A percentile compares a stretch with the other conserved stretches of the same genome.
These are phyloP conservation scores for Zootoca vivipara DNA, from an alignment of 2,113 vertebrate genomes.

Conservation along the genomic window DNA sequence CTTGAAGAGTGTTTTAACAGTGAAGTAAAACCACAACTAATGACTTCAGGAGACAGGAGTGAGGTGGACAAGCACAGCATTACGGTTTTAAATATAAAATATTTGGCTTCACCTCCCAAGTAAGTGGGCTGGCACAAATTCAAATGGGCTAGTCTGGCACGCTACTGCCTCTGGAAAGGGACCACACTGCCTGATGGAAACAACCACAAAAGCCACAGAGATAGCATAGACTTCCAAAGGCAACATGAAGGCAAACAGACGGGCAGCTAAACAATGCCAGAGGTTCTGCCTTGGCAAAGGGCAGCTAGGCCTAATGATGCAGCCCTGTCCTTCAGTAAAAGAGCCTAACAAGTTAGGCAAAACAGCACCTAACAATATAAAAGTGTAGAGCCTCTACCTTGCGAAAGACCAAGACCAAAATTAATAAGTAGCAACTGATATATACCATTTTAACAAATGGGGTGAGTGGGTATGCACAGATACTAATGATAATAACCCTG, in stretches of 20 bases:
- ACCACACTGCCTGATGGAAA: slow-evolving; percentile 86
- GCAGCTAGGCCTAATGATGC: slow-evolving; percentile 40
- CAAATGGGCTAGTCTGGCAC: slow-evolving; percentile 81
- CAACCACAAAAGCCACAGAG: slow-evolving; percentile 80
- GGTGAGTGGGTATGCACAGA: background rate
- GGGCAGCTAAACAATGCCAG: slow-evolving; percentile 70
- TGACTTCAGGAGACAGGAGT: slow-evolving; percentile 82
- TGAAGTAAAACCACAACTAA: slow-evolving; percentile 84
- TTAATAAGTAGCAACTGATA: slow-evolving; percentile 9
- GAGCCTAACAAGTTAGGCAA: background rate
- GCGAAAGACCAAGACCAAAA: background rate
- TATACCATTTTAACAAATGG: background rate
- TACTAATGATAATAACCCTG: too few species aligned
- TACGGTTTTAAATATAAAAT: slow-evolving; percentile 80
- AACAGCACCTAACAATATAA: background rate
- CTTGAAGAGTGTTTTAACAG: slow-evolving; percentile 78
- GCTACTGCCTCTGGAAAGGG: slow-evolving; percentile 74
- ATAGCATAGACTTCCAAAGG: slow-evolving; percentile 78
- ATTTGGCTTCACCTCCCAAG: slow-evolving; percentile 80
- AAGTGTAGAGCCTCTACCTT: background rate
- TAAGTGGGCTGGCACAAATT: slow-evolving; percentile 80
- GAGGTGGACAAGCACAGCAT: slow-evolving; percentile 80
- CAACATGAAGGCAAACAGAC: slow-evolving; percentile 76
- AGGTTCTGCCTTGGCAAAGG: slow-evolving; percentile 46
- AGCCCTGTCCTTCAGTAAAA: slow-evolving; percentile 33